Evolutionary conservation across 1,140 invertebrate genomes (phyloP), one percentile per base, ranked within the genome.

Genomic region (Doryteuthis pealeii): DNA sequence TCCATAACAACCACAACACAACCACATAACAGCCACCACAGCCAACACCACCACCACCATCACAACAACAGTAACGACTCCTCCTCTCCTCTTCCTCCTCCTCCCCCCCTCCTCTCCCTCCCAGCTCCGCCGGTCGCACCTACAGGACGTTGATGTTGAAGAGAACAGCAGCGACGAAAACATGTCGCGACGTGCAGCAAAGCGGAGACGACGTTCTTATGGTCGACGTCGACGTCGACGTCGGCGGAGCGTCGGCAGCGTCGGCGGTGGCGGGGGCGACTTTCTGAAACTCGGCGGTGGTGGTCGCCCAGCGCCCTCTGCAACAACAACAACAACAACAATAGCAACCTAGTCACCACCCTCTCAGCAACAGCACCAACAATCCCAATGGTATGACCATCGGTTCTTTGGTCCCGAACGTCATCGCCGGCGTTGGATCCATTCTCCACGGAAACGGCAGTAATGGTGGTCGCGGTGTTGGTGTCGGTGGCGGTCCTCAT

Each of bases 221-320:
- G 15, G 43, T 40, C 14, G n/a, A 35, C 14, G 67, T 43, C 12
- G 54, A 70, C 14, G 14, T 72, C 5, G 67, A 68, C 15, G 72
- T 58, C n/a, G 71, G 71, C 62, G 6, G 30, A 31, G 35, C 10
- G 35, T 3, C 35, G 35, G 35, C 10, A 10, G 3, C 35, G 35
- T 3, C 35, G 40, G 6, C 31, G 31, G 72, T 70, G n/a, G n/a
- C n/a, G 69, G 70, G 72, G 22, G 66, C 49, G 14, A 49, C 62
- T 18, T 40, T 58, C 66, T 72, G 72, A 28, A 77, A 74, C 43
- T 78, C 77, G 66, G 43, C 68, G 35, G 35, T 10, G 10, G 35
- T 40, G 4, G 35, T 10, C n/a, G n/a, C 35, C 18, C 32, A 0
- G 30, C 6, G 70, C n/a, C 70, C 70, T 28, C 70, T 43, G 26